Conservation (phyloP, 2,797 vertebrate genomes). For the Orestias chungarensis region DNA sequence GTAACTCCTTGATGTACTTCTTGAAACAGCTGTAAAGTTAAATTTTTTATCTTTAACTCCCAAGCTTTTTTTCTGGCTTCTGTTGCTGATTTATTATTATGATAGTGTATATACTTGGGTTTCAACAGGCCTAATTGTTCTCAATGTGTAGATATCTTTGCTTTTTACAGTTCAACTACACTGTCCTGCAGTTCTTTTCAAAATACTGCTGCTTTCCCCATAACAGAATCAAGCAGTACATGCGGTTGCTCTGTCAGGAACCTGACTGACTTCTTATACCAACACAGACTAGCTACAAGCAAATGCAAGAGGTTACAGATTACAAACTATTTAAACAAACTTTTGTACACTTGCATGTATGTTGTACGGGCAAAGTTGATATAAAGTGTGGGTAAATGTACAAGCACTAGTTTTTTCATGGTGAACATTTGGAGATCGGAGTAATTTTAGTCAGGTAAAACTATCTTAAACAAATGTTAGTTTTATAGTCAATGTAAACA, state of each 20-base stretch:
- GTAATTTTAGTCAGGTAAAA: neutral
- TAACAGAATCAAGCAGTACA: neutral
- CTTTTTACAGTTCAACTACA: neutral
- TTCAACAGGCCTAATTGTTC: too few relatives aligned
- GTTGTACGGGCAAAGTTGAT: neutral
- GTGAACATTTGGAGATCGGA: too few relatives aligned
- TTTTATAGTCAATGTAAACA: too few relatives aligned
- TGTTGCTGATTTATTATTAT: too few relatives aligned
- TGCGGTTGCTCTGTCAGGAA: neutral
- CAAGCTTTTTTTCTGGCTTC: too few relatives aligned
- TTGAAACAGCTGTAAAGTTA: too few relatives aligned
- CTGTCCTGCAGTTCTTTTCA: neutral
- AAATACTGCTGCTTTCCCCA: neutral
- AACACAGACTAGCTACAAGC: neutral
- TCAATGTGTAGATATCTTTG: neutral
- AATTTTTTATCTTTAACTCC: too few relatives aligned
- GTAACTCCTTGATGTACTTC: too few relatives aligned
- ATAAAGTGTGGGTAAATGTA: too few relatives aligned
- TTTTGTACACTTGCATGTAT: neutral
- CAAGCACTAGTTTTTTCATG: too few relatives aligned
- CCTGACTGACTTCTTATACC: neutral
- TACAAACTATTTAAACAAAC: neutral
- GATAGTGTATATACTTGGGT: too few relatives aligned
- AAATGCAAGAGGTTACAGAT: neutral
- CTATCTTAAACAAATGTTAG: neutral